Conservation (phyloP, 2,888 invertebrate species). For the Antheraea assamensis region DNA sequence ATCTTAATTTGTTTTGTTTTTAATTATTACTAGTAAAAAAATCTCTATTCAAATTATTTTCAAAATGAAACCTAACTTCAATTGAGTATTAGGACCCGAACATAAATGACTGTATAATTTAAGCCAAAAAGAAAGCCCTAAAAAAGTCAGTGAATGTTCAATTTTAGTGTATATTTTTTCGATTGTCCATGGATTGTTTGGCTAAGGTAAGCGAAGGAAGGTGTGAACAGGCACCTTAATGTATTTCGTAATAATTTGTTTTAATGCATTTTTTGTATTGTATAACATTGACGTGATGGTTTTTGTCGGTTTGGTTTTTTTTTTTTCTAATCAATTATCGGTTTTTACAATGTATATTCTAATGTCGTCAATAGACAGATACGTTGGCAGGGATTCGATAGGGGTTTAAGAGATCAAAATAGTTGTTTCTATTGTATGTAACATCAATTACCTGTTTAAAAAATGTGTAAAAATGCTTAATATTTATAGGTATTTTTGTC, state of each 20-base stretch:
- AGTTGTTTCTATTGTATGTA: neutral
- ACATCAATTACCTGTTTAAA: constrained; percentile 4
- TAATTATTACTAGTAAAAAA: neutral
- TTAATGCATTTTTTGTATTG: constrained; percentile 26
- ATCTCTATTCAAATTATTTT: neutral
- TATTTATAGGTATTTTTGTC: constrained; percentile 11
- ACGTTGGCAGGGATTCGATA: constrained; percentile 24
- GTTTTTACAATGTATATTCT: constrained; percentile 24
- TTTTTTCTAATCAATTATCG: constrained; percentile 5
- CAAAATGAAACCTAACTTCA: neutral
- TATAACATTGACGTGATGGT: constrained; percentile 21
- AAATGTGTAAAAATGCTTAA: constrained; percentile 13
- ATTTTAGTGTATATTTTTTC: constrained; percentile 26
- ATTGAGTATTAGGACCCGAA: neutral
- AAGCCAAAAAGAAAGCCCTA: neutral
- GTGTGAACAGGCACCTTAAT: constrained; percentile 22
- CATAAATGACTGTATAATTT: neutral
- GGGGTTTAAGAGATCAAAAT: neutral
- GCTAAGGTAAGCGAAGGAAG: constrained; percentile 51
- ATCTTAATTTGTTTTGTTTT: neutral
- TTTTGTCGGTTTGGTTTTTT: neutral
- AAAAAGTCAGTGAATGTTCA: constrained; percentile 3
- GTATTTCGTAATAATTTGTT: constrained; percentile 21
- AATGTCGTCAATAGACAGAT: constrained; percentile 20
- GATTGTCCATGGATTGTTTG: constrained; percentile 44